Percentiles rank a stretch among this genome's conserved stretches.
phyloP scores from a whole-genome alignment of 2,797 vertebrate genomes.

The Balearica regulorum region DNA sequence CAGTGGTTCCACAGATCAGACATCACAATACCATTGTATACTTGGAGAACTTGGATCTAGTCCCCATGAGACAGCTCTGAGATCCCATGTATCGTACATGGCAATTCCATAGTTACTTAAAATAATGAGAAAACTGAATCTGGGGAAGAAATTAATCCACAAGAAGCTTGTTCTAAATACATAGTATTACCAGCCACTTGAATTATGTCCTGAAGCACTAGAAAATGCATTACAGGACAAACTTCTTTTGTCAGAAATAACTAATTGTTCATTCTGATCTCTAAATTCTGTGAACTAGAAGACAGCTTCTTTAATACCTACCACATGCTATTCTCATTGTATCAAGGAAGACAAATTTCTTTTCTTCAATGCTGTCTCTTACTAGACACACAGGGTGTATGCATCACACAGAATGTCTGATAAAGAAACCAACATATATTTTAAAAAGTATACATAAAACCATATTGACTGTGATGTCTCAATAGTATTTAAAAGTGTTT shows the following conservation, averaged over 20 bases:
- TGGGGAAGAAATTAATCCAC: background rate
- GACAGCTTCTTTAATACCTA: background rate
- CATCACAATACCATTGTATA: background rate
- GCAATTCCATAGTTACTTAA: background rate
- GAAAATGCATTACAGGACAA: background rate
- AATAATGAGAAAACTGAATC: background rate
- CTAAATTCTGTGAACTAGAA: background rate
- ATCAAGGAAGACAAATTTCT: background rate
- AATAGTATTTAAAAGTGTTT: background rate
- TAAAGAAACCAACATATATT: background rate
- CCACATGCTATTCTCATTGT: background rate
- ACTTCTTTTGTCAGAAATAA: background rate
- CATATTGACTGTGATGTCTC: background rate
- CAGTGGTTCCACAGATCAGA: background rate
- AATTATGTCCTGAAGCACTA: background rate
- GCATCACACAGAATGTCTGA: background rate
- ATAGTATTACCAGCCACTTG: background rate
- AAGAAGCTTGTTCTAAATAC: background rate
- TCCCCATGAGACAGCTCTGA: background rate
- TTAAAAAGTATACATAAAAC: background rate
- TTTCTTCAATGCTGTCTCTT: background rate
- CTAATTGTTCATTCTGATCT: background rate
- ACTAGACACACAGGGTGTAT: background rate
- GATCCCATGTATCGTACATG: background rate
- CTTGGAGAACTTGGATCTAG: background rate